These are phyloP conservation scores for Antechinus stuartii DNA, from an alignment of 2,113 vertebrate genomes.

Conservation along the genomic window DNA sequence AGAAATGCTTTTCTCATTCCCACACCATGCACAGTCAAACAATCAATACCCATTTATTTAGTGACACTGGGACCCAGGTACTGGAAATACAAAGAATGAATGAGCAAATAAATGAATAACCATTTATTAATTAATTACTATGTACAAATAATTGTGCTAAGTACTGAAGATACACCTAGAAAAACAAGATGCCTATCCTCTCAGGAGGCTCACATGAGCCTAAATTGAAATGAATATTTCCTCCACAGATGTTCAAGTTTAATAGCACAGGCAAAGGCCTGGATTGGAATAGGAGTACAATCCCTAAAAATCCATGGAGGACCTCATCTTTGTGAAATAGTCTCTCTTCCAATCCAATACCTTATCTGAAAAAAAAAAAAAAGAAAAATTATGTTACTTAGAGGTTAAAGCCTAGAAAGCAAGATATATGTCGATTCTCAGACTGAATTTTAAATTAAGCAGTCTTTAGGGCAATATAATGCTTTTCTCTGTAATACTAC, in stretches of 20 bases:
- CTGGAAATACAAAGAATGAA: neutral
- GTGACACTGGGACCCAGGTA: neutral
- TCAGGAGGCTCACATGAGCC: neutral
- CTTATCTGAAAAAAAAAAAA: neutral
- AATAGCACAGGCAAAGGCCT: neutral
- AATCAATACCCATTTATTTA: neutral
- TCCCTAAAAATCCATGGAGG: neutral
- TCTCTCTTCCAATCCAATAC: neutral
- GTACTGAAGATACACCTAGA: neutral
- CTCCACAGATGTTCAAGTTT: neutral
- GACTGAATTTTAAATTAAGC: constrained; percentile 11
- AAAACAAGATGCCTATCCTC: neutral
- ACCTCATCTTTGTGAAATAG: neutral
- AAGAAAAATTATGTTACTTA: neutral
- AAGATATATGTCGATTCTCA: neutral
- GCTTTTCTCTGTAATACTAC: constrained; percentile 10
- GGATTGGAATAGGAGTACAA: neutral
- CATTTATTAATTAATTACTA: neutral
- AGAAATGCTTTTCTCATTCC: neutral
- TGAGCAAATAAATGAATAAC: neutral
- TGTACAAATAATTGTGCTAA: neutral
- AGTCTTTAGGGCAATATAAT: neutral
- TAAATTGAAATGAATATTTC: neutral
- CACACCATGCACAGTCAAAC: neutral
- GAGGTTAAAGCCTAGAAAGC: neutral